A percentile compares a stretch with the other conserved stretches of the same genome.
phyloP scores from a whole-genome alignment of 92 coral and sea anemone genomes.

The Epizoanthus ramosus region DNA sequence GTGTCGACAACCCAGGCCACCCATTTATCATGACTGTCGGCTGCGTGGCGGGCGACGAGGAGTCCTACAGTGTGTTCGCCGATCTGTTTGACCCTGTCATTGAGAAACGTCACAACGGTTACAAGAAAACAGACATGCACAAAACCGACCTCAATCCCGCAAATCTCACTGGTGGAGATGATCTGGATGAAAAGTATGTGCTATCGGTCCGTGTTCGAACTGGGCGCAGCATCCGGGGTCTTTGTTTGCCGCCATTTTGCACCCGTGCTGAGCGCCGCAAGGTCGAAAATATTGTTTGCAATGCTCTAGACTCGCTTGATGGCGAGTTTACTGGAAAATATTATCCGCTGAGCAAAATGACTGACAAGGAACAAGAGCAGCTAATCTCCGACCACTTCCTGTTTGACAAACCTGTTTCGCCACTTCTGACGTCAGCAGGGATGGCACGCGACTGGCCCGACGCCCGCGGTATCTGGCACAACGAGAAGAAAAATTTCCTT shows the following conservation, averaged over 20 bases:
- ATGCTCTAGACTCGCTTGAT: conserved; percentile 75
- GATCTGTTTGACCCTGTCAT: conserved; percentile 85
- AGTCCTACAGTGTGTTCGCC: conserved; percentile 79
- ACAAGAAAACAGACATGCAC: conserved; percentile 89
- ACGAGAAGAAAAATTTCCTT: conserved; percentile 85
- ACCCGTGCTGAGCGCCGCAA: conserved; percentile 91
- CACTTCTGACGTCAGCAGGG: conserved; percentile 86
- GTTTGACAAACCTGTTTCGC: conserved; percentile 95
- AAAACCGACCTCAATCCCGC: conserved; percentile 86
- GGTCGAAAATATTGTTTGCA: conserved; percentile 73
- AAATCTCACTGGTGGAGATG: conserved; percentile 85
- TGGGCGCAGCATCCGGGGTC: conserved; percentile 91
- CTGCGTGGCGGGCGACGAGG: conserved; percentile 96
- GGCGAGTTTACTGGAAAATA: conserved; percentile 88
- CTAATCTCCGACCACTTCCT: conserved; percentile 87
- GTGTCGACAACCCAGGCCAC: conserved; percentile 95
- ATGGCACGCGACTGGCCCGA: conserved; percentile 99
- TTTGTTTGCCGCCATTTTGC: conserved; percentile 84
- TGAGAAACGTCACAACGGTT: conserved; percentile 86
- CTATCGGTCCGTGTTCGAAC: conserved; percentile 91
- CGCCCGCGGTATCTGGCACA: conserved; percentile 97
- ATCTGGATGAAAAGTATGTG: conserved; percentile 86
- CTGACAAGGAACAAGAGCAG: conserved; percentile 84
- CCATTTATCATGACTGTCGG: conserved; percentile 94
- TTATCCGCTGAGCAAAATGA: conserved; percentile 92